phyloP scores from a whole-genome alignment of 2,888 invertebrate species.

The Aleiodes leptofemur region DNA sequence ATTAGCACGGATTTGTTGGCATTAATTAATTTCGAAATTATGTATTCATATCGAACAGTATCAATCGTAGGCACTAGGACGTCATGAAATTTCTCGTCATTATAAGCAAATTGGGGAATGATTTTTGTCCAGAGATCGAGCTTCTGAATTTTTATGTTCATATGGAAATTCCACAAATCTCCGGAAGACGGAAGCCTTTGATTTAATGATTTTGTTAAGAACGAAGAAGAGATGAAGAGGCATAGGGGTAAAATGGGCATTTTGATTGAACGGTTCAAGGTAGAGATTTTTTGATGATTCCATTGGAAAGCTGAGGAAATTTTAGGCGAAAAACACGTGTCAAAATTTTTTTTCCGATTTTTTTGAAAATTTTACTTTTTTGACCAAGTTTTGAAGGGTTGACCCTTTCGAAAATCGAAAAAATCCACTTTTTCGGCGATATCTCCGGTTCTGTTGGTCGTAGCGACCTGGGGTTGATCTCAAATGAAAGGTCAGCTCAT shows the following conservation, averaged over 20 bases:
- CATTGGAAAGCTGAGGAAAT: too few relatives aligned
- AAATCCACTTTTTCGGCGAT: too few relatives aligned
- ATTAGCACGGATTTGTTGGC: constrained; percentile 88
- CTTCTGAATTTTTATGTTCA: constrained; percentile 82
- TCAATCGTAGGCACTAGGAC: constrained; percentile 94
- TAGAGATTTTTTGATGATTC: too few relatives aligned
- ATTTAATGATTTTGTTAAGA: constrained; percentile 1
- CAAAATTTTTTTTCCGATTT: too few relatives aligned
- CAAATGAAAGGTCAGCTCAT: too few relatives aligned
- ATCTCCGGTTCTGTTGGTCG: too few relatives aligned
- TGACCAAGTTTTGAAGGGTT: too few relatives aligned
- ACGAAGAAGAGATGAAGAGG: constrained; percentile 19
- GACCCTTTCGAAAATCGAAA: too few relatives aligned
- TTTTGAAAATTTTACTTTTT: too few relatives aligned
- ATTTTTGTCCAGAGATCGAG: constrained; percentile 89
- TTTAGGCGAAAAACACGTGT: too few relatives aligned
- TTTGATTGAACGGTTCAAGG: too few relatives aligned
- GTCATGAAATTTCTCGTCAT: constrained; percentile 86
- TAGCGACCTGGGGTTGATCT: too few relatives aligned
- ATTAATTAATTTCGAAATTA: constrained; percentile 85
- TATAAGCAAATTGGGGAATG: constrained; percentile 85
- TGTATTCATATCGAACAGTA: constrained; percentile 89
- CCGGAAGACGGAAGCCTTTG: constrained; percentile 83
- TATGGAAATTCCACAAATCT: constrained; percentile 86
- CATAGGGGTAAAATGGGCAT: neutral